Percentiles rank a stretch among this genome's conserved stretches.
Evolutionary conservation across 1,140 invertebrate genomes (phyloP).

Genomic region (Dermatophagoides farinae): DNA sequence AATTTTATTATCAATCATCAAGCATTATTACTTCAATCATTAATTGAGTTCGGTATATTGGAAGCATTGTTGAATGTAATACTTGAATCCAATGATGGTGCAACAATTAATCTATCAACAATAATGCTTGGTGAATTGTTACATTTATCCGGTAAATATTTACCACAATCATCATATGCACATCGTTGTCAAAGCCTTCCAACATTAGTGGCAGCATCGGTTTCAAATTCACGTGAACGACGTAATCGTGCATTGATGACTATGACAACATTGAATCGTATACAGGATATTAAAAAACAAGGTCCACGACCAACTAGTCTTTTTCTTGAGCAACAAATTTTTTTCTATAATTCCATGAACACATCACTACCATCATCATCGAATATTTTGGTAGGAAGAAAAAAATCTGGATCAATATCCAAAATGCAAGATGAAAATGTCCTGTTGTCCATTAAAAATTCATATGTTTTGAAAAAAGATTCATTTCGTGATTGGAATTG

Average conservation of each 20-base stretch:
- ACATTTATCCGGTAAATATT: conserved; percentile 41
- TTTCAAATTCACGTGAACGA: conserved; percentile 25
- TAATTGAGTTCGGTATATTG: conserved; percentile 55
- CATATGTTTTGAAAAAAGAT: conserved; percentile 42
- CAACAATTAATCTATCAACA: conserved; percentile 64
- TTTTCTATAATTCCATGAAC: conserved; percentile 18
- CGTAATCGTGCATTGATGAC: conserved; percentile 45
- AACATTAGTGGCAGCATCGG: conserved; percentile 50
- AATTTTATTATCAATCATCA: conserved; percentile 77
- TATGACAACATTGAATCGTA: conserved; percentile 45
- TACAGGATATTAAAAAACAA: conserved; percentile 52
- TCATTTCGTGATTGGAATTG: conserved; percentile 60
- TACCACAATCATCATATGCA: conserved; percentile 61
- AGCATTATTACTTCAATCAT: conserved; percentile 63
- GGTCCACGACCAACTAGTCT: conserved; percentile 53
- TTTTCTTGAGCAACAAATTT: conserved; percentile 58
- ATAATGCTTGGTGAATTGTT: conserved; percentile 67
- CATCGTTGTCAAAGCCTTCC: conserved; percentile 59
- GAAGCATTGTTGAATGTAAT: conserved; percentile 71
- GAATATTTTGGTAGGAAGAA: background rate
- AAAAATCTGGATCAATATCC: background rate
- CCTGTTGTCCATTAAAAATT: conserved; percentile 40
- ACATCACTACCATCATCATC: too few species aligned
- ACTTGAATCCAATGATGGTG: conserved; percentile 56
- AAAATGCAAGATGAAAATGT: conserved; percentile 37